Percentiles rank a stretch among this genome's conserved stretches.
Conservation (phyloP, 2,888 invertebrate genomes). For the Thyatira batis region DNA sequence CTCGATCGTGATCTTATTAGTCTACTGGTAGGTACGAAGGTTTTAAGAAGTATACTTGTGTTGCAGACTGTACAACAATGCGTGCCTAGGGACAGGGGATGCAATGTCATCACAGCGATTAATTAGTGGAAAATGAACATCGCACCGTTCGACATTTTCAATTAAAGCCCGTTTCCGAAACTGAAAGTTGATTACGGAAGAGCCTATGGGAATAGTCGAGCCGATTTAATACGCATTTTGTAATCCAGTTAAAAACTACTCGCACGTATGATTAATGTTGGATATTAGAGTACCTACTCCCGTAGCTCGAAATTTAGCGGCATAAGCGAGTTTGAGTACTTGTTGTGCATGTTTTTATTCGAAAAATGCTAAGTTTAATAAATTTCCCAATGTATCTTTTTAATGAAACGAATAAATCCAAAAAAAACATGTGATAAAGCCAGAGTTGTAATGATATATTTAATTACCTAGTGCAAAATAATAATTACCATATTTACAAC, state of each 20-base stretch:
- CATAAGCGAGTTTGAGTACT: neutral
- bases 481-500: no score
- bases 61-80: slow-evolving; percentile 30
- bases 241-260: slow-evolving; percentile 62
- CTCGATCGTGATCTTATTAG: neutral
- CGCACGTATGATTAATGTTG: slow-evolving; percentile 36
- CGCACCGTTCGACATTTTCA: slow-evolving; percentile 76
- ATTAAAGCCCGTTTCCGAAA: slow-evolving; percentile 67
- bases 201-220: slow-evolving; percentile 59
- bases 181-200: slow-evolving; percentile 59
- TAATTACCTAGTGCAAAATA: no score
- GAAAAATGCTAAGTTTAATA: no score
- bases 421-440: no score
- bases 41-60: neutral
- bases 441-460: no score
- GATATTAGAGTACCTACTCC: slow-evolving; percentile 21
- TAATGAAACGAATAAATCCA: no score
- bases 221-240: slow-evolving; percentile 48
- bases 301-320: no score
- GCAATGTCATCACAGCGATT: slow-evolving; percentile 76
- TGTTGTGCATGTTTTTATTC: no score
- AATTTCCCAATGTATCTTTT: no score
- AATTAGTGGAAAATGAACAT: slow-evolving; percentile 81
- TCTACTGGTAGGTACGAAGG: neutral
- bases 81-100: slow-evolving; percentile 42